A percentile compares a stretch with the other conserved stretches of the same genome.
These are phyloP conservation scores for Hippocampus zosterae DNA, from an alignment of 2,113 vertebrate genomes.

Conservation along the genomic window DNA sequence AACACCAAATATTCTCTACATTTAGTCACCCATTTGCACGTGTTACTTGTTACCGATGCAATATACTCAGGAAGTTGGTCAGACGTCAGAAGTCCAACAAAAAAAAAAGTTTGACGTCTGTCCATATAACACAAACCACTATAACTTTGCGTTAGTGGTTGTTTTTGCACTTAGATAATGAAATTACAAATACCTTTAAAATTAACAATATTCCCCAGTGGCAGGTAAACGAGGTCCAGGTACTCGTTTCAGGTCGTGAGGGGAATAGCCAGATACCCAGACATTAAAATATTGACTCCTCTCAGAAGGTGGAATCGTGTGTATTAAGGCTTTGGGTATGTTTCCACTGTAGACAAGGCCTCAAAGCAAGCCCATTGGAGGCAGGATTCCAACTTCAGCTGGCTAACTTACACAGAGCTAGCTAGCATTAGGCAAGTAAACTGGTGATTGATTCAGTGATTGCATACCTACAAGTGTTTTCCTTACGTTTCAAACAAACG, in stretches of 20 bases:
- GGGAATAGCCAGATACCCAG: conserved; percentile 22
- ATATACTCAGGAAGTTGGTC: too few relatives aligned
- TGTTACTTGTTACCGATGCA: too few relatives aligned
- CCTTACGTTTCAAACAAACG: conserved; percentile 14
- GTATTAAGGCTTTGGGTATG: conserved; percentile 25
- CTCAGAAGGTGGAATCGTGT: conserved; percentile 17
- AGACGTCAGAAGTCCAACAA: too few relatives aligned
- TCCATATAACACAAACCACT: not conserved
- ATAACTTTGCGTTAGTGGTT: not conserved
- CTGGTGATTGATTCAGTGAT: conserved; percentile 48
- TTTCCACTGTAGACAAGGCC: conserved; percentile 54
- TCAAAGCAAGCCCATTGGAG: conserved; percentile 42
- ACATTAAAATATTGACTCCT: conserved; percentile 32
- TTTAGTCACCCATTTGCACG: too few relatives aligned
- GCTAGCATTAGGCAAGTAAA: conserved; percentile 33
- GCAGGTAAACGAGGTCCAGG: conserved; percentile 22
- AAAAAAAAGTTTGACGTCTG: not conserved
- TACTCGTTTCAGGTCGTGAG: conserved; percentile 19
- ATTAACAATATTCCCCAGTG: not conserved
- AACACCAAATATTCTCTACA: too few relatives aligned
- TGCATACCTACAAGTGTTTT: conserved; percentile 43
- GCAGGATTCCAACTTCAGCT: conserved; percentile 51
- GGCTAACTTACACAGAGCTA: conserved; percentile 53
- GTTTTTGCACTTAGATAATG: not conserved
- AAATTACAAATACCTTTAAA: not conserved